Evolutionary conservation across 2,888 invertebrate species (phyloP).

Genomic region (Mesopsocus fuscifrons): DNA sequence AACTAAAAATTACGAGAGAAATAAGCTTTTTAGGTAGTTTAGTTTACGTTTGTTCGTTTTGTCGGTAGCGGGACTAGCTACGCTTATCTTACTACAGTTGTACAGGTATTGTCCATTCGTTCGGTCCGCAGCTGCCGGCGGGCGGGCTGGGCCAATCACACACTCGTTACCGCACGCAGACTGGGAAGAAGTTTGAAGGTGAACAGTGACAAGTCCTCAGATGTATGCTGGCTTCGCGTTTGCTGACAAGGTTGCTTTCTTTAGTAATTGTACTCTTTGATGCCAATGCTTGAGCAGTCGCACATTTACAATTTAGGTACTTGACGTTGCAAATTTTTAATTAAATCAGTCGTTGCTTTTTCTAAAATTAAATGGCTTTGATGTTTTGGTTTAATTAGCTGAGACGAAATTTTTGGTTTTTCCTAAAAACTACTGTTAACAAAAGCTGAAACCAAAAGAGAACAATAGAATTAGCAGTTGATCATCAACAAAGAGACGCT

Average conservation of each 20-base stretch:
- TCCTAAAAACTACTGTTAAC: conserved; percentile 26
- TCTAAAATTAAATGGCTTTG: conserved; percentile 10
- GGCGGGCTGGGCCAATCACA: too few relatives aligned
- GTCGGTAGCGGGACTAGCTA: conserved; percentile 24
- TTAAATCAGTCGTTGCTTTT: conserved; percentile 27
- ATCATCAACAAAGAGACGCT: too few relatives aligned
- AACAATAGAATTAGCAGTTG: too few relatives aligned
- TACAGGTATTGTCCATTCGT: too few relatives aligned
- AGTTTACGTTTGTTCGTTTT: conserved; percentile 27
- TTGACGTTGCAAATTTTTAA: conserved; percentile 2
- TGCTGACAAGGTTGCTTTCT: conserved; percentile 22
- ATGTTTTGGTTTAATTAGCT: conserved; percentile 10
- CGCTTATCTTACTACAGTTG: conserved; percentile 81
- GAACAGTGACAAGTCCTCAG: too few relatives aligned
- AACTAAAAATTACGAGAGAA: background rate
- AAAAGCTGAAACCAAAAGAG: conserved; percentile 38
- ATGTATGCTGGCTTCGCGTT: conserved; percentile 71
- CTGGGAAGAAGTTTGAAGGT: too few relatives aligned
- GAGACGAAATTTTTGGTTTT: conserved; percentile 18
- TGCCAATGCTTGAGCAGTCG: conserved; percentile 21
- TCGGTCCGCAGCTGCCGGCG: too few relatives aligned
- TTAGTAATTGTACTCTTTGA: conserved; percentile 20
- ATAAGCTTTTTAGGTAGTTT: conserved; percentile 16
- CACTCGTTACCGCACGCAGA: too few relatives aligned
- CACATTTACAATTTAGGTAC: too few relatives aligned